Evolutionary conservation across 2,888 invertebrate species (phyloP).

Genomic region (Agrilus mali): DNA sequence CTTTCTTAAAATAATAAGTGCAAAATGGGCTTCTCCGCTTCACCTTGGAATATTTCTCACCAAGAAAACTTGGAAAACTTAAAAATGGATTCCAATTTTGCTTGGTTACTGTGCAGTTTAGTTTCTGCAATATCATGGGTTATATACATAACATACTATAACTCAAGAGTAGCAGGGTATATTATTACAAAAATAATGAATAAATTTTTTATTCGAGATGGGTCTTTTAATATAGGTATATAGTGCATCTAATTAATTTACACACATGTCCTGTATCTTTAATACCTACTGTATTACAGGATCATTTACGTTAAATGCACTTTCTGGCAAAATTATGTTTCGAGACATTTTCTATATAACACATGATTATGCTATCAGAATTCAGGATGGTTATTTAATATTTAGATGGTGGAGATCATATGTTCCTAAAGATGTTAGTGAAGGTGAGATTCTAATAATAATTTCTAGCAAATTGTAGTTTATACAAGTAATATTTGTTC

Average conservation of each 20-base stretch:
- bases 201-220: slow-evolving; percentile 72
- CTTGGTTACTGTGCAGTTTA: slow-evolving; percentile 66
- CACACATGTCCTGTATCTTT: slow-evolving; percentile 1
- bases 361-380: slow-evolving; percentile 81
- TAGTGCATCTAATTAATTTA: slow-evolving; percentile 9
- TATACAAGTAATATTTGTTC: background rate
- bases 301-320: slow-evolving; percentile 86
- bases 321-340: slow-evolving; percentile 98
- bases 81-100: slow-evolving; percentile 65
- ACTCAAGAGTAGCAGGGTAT: slow-evolving; percentile 82
- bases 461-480: slow-evolving; percentile 1
- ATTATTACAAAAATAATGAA: slow-evolving; percentile 81
- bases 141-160: slow-evolving; percentile 89
- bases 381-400: slow-evolving; percentile 94
- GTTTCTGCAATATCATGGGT: slow-evolving; percentile 81
- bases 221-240: slow-evolving; percentile 80
- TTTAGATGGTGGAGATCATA: slow-evolving; percentile 98
- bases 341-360: slow-evolving; percentile 89
- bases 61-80: slow-evolving; percentile 44
- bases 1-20: too few relatives aligned
- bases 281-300: slow-evolving; percentile 49
- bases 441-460: slow-evolving; percentile 57
- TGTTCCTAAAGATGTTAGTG: slow-evolving; percentile 87
- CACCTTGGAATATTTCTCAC: slow-evolving; percentile 19
- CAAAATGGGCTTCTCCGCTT: slow-evolving; percentile 9